A percentile compares a stretch with the other conserved stretches of the same genome.
These are phyloP conservation scores for Augiades crinisus DNA, from an alignment of 2,888 invertebrate species.

Conservation along the genomic window DNA sequence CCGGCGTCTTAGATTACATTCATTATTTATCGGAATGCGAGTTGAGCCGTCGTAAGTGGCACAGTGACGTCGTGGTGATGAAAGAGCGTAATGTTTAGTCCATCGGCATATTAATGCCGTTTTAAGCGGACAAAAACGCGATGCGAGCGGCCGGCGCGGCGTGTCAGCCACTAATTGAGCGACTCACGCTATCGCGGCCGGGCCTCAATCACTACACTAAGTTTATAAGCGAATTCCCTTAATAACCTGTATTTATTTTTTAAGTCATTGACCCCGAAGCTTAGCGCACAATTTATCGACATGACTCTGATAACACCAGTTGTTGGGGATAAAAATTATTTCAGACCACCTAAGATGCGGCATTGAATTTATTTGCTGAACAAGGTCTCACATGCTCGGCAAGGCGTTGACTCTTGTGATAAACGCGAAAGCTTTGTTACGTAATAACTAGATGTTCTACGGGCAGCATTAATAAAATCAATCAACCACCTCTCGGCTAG, in stretches of 20 bases:
- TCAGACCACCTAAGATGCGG: constrained; percentile 23
- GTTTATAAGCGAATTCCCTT: constrained; percentile 58
- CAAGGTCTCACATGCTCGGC: neutral
- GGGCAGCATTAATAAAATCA: neutral
- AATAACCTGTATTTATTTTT: constrained; percentile 45
- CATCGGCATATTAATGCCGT: constrained; percentile 65
- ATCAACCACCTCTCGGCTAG: neutral
- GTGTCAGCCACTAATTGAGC: constrained; percentile 72
- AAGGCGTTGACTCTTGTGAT: constrained; percentile 14
- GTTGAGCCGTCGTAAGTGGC: constrained; percentile 28
- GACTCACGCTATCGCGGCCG: constrained; percentile 67
- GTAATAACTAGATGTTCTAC: constrained; percentile 7
- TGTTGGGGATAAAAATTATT: constrained; percentile 23
- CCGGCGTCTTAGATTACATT: constrained; percentile 25
- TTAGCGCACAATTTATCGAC: constrained; percentile 27
- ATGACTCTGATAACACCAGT: constrained; percentile 26
- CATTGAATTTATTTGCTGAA: constrained; percentile 12
- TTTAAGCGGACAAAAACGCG: constrained; percentile 68
- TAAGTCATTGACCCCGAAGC: constrained; percentile 38
- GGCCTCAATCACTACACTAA: constrained; percentile 50
- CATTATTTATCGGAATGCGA: constrained; percentile 24
- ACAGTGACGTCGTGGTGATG: constrained; percentile 36
- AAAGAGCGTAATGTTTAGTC: constrained; percentile 60
- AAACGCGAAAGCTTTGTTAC: constrained; percentile 8
- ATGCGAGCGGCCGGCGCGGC: constrained; percentile 56